Percentiles rank a stretch among this genome's conserved stretches.
These are phyloP conservation scores for Calosoma granatense DNA, from an alignment of 1,140 invertebrate species.

Conservation along the genomic window DNA sequence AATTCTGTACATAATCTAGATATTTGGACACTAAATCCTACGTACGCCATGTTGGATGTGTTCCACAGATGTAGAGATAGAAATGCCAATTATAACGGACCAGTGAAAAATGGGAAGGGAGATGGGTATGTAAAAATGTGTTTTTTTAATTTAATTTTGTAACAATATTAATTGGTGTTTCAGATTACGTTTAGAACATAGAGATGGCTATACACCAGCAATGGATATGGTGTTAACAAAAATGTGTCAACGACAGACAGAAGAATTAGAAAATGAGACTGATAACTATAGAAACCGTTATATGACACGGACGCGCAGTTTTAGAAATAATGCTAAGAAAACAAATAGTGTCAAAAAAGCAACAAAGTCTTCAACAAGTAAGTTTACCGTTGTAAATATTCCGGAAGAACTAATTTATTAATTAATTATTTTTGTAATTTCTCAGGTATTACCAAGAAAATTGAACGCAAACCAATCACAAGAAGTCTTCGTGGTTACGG, in stretches of 20 bases:
- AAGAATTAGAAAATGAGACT: conserved; percentile 11
- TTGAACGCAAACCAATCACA: background rate
- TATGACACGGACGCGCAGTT: conserved; percentile 19
- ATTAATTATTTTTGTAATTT: no score
- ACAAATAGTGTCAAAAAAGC: background rate
- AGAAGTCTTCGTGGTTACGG: background rate
- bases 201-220: conserved; percentile 41
- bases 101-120: conserved; percentile 25
- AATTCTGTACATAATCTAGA: conserved; percentile 28
- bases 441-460: background rate
- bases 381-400: background rate
- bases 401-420: background rate
- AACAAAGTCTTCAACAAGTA: background rate
- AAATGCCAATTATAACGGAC: conserved; percentile 30
- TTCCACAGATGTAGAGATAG: conserved; percentile 37
- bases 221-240: conserved; percentile 40
- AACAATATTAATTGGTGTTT: no score
- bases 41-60: conserved; percentile 46
- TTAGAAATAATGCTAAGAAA: conserved; percentile 10
- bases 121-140: conserved; percentile 17
- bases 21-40: conserved; percentile 40
- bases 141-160: no score
- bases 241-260: conserved; percentile 25
- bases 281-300: conserved; percentile 9
- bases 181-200: background rate